Conservation (phyloP, 2,888 invertebrate species). For the Drosophila mimica region DNA sequence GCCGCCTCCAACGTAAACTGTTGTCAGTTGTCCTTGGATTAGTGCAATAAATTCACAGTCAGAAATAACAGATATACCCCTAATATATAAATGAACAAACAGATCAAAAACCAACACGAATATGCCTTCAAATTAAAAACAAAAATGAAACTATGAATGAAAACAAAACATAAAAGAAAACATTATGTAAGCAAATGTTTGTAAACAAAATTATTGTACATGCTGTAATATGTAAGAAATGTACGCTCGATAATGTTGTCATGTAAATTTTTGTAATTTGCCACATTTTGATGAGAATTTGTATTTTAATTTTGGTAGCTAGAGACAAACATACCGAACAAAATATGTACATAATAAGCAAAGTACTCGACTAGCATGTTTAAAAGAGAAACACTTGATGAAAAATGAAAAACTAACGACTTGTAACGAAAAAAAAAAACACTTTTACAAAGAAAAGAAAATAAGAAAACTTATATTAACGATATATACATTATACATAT, state of each 20-base stretch:
- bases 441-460: conserved; percentile 62
- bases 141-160: conserved; percentile 2
- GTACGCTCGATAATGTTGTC: conserved; percentile 27
- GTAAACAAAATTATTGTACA: conserved; percentile 61
- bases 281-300: conserved; percentile 51
- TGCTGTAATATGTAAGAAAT: conserved; percentile 34
- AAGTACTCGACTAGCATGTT: conserved; percentile 63
- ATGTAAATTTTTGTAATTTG: conserved; percentile 74
- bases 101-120: conserved; percentile 34
- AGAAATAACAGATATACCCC: conserved; percentile 7
- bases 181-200: conserved; percentile 28
- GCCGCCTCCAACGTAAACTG: conserved; percentile 93
- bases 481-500: conserved; percentile 78
- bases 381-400: conserved; percentile 46
- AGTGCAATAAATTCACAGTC: conserved; percentile 51
- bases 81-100: conserved; percentile 11
- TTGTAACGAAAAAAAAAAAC: conserved; percentile 65
- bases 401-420: conserved; percentile 56
- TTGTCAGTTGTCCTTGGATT: conserved; percentile 49
- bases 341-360: conserved; percentile 40
- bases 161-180: conserved; percentile 3
- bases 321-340: conserved; percentile 41
- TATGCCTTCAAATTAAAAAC: conserved; percentile 54
- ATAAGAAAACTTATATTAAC: conserved; percentile 47
- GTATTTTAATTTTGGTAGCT: conserved; percentile 57